Evolutionary conservation across 2,113 vertebrate genomes (phyloP), one percentile per base, ranked within the genome.

Genomic region (Astatoreochromis straeleni): DNA sequence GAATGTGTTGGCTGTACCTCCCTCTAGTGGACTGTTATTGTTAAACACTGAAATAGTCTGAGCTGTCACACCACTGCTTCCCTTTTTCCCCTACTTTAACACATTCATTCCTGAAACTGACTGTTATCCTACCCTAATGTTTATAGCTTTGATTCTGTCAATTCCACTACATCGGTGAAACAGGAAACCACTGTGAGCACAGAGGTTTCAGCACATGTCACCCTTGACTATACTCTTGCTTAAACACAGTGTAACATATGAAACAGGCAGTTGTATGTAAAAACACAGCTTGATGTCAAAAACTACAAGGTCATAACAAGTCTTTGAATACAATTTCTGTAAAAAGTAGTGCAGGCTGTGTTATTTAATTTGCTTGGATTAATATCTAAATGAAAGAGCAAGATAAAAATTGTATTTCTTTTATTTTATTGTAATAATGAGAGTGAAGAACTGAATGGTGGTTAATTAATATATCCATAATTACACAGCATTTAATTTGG

Each of bases 111-210:
- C 16, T 12, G 9, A 75, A 1, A 49, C 9, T 11, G 14, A 7
- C 0, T 12, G 17, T 78, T 49, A 31, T 31, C 16, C 17, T 12
- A 7, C 2, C 4, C 4, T 78, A 47, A 49, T 4, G 24, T 29
- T 75, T 31, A 47, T 49, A 29, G 21, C 7, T 47, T 0, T 29
- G 14, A 75, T 0, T 49, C 17, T 11, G 9, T 7, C 9, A 47
- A 19, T 49, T 75, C 24, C 14, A 29, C 70, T 42, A 29, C 14
- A 75, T 29, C 1, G 2, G 42, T 75, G 14, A 26, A 75, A 47
- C 40, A 29, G 68, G 40, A 75, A 75, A 75, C 0, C 38, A 26
- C 65, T 47, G 42, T 26, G 42, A 31, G 31, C 10, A 65, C 31
- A 35, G 60, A 5, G 3, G 60, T 65, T 65, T 65, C 31, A 65